Percentiles rank a stretch among this genome's conserved stretches.
Conservation (phyloP, 2,888 invertebrate species). For the Caenorhabditis macrosperma region DNA sequence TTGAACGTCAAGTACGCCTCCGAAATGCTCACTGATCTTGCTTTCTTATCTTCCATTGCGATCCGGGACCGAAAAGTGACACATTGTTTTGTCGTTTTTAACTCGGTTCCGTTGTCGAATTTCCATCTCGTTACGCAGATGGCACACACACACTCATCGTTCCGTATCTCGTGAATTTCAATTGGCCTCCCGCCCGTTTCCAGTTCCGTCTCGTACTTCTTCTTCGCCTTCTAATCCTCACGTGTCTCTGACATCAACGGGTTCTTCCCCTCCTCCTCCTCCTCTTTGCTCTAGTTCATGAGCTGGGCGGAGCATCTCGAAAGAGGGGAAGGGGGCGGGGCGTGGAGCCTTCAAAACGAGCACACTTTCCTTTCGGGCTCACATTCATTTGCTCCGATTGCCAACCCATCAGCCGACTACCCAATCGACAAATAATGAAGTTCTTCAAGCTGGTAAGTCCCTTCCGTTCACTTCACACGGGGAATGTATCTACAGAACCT, state of each 20-base stretch:
- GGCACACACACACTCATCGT: not conserved
- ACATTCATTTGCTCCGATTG: constrained; percentile 2
- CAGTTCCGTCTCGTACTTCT: not conserved
- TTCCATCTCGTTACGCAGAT: not conserved
- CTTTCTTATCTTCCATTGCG: too few species aligned
- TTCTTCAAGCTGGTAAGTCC: constrained; percentile 30
- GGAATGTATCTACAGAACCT: not conserved
- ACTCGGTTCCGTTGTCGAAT: not conserved
- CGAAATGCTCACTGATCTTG: too few species aligned
- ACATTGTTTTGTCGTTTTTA: not conserved
- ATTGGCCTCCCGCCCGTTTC: not conserved
- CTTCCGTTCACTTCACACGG: not conserved
- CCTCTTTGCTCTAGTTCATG: not conserved
- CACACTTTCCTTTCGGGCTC: not conserved
- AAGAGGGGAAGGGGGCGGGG: not conserved
- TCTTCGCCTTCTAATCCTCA: not conserved
- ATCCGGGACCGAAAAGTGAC: too few species aligned
- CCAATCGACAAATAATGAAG: constrained; percentile 10
- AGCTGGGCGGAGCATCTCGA: not conserved
- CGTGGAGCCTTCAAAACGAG: not conserved
- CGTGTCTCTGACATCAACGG: not conserved
- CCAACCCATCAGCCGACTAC: not conserved
- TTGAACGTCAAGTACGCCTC: too few species aligned
- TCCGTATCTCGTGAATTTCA: not conserved
- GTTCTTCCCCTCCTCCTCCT: not conserved